Base-by-base conservation (phyloP, 2,888 invertebrate species). In the Andrena flavipes region DNA sequence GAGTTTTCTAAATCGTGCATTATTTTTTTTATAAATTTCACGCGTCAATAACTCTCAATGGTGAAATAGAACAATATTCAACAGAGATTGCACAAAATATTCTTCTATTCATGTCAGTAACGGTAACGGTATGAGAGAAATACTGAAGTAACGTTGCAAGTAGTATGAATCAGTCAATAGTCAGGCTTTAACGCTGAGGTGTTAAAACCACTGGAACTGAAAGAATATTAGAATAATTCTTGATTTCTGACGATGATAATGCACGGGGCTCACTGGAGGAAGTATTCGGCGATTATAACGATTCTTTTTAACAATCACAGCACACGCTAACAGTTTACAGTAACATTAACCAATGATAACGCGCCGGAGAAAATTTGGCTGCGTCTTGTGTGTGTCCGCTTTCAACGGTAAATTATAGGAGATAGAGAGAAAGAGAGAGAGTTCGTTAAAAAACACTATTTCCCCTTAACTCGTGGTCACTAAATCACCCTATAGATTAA, bases 401-500 rank as follows among this genome's bases (percentile, higher is more conserved):
- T 81, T 51, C 73, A 82, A 69, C 59, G 78, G 23, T 48, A 56
- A 65, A 51, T 51, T 74, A n/a, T 84, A 70, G 23, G 51, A 71
- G 48, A 82, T 54, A 80, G 48, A 59, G 64, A 62, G 51, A 71
- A 54, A 77, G 65, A 77, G 35, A 78, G 56, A 80, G 51, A 73
- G 75, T 65, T 81, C 74, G 51, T 80, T 70, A 81, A 74, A 88
- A 79, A 83, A 82, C 80, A 69, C 71, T 64, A 75, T 79, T 65
- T 69, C 75, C 76, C 76, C 71, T 67, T 78, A 87, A 86, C 70
- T 80, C 59, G 76, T 90, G 82, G 82, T 87, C 82, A 82, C 87
- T 89, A 90, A 78, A 84, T 88, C 86, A 78, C 74, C 75, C 89
- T 88, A 84, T 87, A 84, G 86, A 87, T 88, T 82, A 87, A 85